Base-by-base conservation (phyloP, 92 coral and sea anemone species). In the Ricordea florida region DNA sequence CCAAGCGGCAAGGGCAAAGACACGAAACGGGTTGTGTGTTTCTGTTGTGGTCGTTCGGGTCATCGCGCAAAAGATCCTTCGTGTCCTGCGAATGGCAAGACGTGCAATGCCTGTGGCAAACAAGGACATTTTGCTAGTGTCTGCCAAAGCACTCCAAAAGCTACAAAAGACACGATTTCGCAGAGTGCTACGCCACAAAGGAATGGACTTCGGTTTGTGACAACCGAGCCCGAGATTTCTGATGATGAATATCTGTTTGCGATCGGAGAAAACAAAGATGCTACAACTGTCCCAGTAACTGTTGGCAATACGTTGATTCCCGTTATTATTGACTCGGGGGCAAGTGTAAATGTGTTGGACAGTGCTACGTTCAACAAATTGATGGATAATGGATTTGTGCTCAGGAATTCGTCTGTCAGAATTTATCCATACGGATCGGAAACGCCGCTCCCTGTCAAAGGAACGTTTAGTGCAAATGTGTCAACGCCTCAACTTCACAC, bases 311-410 rank as follows among this genome's bases (percentile, higher is more conserved):
- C 59, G 15, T 27, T 36, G 57, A 66, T 75, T 55, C 34, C 47
- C 16, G 69, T 75, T 55, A 75, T 70, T 56, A 62, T 81, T 37
- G 81, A 81, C 62, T 81, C 75, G 67, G 87, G 80, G 40, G 74
- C 80, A 6, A 81, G 87, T 48, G 86, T 72, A 38, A 71, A 81
- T 49, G 87, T 71, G 58, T 38, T 80, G 52, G 79, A 80, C 73
- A 55, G 68, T 51, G 36, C 52, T 57, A 80, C 72, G 6, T 70
- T 56, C 49, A 44, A 49, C 45, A 57, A 29, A 48, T 47, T 63
- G 23, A 1, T 3, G 57, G 30, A 49, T 0, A 38, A 49, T 42
- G 57, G 66, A 32, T 31, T 76, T 46, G 55, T 56, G 15, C 44
- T 76, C 38, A 64, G 53, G 74, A 47, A 37, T 25, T 76, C 82